Base-by-base conservation (phyloP, 2,113 vertebrate genomes). In the Elaphurus davidianus region DNA sequence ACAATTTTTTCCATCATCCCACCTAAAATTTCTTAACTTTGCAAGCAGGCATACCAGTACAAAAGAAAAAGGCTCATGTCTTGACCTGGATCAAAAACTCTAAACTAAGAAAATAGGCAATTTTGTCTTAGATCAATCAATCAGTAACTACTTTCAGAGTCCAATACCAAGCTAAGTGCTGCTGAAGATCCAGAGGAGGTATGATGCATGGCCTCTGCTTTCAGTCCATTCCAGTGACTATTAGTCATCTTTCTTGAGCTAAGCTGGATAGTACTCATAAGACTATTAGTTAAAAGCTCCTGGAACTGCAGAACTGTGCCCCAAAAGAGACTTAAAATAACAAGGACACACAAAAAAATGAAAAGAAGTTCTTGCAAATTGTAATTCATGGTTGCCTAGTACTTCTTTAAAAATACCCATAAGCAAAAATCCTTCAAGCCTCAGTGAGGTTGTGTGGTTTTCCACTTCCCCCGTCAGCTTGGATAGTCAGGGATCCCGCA, bases 401-500 rank as follows among this genome's bases (percentile, higher is more conserved):
- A 27, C 76, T 94, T 90, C 81, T 62, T 96, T 95, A 88, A 97
- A 97, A 96, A 97, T 55, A 96, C 59, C 87, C 60, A 90, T 87
- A 98, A 97, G 79, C 96, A 97, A 96, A 94, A 95, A 85, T 90
- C 55, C 81, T 96, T 83, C 95, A 90, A 87, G 60, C 90, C 55
- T 98, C 55, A 4, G 43, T 85, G 67, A 93, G 87, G 52, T 19
- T 90, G 79, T 93, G 40, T 59, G 93, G 82, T 79, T 97, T 98
- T 90, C 87, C 76, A 81, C 95, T 93, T 97, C 57, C 91, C 71
- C 71, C n/a, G 45, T 96, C 97, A 94, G 86, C 79, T 81, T 86
- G 1, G 43, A 50, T 81, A 93, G 57, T 91, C 62, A 74, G 62
- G 36, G 93, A 96, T 96, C 96, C 98, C 93, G 0, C 43, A 78